Base-by-base conservation (phyloP, 2,113 vertebrate species). In the Prunella fulvescens region DNA sequence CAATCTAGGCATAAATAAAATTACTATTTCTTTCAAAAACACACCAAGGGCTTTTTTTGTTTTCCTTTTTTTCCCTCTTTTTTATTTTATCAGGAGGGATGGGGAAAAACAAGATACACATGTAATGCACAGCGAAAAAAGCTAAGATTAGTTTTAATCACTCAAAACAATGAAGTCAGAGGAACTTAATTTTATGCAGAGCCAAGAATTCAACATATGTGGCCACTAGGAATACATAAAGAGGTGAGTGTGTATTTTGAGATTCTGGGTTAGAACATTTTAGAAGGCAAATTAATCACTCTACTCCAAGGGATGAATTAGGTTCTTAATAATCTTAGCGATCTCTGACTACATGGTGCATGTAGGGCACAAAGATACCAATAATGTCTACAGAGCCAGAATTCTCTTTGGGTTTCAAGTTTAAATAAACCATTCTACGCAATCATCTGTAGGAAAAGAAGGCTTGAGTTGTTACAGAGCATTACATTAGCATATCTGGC, bases 341-440 rank as follows among this genome's bases (percentile, higher is more conserved):
- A 58, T 92, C 74, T 93, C 65, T 85, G 67, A 79, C 69, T 86
- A 48, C 44, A 67, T 76, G 81, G 72, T 82, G 51, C 81, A 88
- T 90, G 53, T 77, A 87, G 70, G 56, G n/a, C 69, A 78, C 42
- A 81, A 74, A 93, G 42, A 65, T 45, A 64, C 17, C 92, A 92
- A 95, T 88, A 82, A 92, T 50, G 51, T 86, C 73, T 76, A 8
- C 51, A 44, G 33, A 92, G 66, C 6, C 83, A 94, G 78, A 95
- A 81, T 10, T 94, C 85, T 90, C 58, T 91, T 94, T 37, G 87
- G 56, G 66, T 85, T 97, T 97, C 86, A 74, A 78, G 58, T 92
- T 97, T 95, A 96, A 97, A 92, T 86, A 90, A 96, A 91, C 65
- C 20, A 88, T 90, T 95, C 60, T 42, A 90, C 2, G 11, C 37